Conservation (phyloP, 53 echinoderm and acorn worm genomes). For the Patiria pectinifera region DNA sequence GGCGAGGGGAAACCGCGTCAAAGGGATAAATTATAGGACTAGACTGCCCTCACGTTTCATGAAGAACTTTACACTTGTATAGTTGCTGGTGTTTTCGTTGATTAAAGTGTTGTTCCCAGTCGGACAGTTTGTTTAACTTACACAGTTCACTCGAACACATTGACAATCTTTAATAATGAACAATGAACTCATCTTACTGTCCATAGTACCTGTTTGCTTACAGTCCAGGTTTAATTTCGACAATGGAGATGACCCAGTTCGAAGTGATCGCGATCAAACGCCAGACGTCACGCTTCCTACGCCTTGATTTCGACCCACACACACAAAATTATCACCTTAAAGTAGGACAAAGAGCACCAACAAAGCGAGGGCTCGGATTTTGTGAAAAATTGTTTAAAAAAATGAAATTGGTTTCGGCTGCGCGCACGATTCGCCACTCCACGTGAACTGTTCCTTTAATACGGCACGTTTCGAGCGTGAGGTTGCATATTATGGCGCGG, state of each 20-base stretch:
- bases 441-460: neutral
- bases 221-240: neutral
- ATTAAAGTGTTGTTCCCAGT: neutral
- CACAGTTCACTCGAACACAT: neutral
- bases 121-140: neutral
- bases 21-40: too few relatives aligned
- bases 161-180: neutral
- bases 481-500: neutral
- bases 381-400: neutral
- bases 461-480: neutral
- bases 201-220: neutral
- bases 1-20: too few relatives aligned
- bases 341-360: neutral
- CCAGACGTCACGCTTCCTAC: neutral
- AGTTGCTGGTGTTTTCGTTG: too few relatives aligned
- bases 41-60: too few relatives aligned
- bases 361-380: neutral
- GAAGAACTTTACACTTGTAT: too few relatives aligned
- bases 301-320: neutral
- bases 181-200: neutral
- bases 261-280: neutral
- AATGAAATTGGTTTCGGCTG: neutral
- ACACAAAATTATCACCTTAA: neutral
- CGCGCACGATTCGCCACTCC: neutral
- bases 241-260: conserved; percentile 9